phyloP scores from a whole-genome alignment of 2,888 invertebrate genomes.

The Ceratothoa steindachneri region DNA sequence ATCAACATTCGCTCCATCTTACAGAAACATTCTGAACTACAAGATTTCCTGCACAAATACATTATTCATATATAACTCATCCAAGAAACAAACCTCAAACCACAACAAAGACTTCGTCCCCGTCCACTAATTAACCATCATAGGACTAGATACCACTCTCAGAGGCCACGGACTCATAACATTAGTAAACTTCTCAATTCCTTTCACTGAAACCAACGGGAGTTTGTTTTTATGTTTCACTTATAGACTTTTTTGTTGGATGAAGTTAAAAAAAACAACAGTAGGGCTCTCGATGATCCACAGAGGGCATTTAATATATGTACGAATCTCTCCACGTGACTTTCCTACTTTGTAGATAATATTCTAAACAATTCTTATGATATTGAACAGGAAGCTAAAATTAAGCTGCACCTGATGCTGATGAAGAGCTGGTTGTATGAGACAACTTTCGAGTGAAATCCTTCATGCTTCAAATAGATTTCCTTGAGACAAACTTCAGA shows the following conservation, averaged over 20 bases:
- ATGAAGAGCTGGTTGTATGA: neutral
- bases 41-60: too few species aligned
- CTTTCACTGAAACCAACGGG: too few species aligned
- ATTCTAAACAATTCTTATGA: neutral
- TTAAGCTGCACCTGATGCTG: too few species aligned
- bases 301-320: neutral
- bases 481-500: neutral
- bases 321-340: neutral
- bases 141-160: too few species aligned
- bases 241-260: neutral
- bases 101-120: too few species aligned
- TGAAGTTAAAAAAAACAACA: neutral
- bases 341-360: neutral
- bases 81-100: too few species aligned
- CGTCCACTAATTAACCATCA: too few species aligned
- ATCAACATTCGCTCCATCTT: too few species aligned
- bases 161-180: too few species aligned
- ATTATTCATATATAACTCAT: too few species aligned
- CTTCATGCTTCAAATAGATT: neutral
- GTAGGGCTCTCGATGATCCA: neutral
- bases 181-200: too few species aligned
- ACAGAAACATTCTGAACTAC: too few species aligned
- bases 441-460: neutral
- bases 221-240: neutral
- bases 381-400: neutral